Evolutionary conservation across 2,113 vertebrate species (phyloP).

Genomic region (Phylloscopus trochiloides): DNA sequence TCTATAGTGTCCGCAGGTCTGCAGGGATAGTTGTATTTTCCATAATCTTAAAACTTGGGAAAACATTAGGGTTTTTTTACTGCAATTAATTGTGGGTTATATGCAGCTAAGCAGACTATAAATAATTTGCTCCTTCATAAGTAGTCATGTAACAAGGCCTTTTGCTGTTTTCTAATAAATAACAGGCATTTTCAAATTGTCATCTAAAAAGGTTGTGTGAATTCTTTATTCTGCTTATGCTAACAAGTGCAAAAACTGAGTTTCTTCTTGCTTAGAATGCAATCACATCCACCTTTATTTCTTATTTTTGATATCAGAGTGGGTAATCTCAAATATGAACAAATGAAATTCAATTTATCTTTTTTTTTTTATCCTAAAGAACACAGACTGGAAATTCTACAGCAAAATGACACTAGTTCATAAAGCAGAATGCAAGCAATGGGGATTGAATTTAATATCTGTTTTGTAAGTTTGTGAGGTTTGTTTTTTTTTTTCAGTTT

Average conservation of each 20-base stretch:
- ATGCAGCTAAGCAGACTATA: not conserved
- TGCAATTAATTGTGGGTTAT: not conserved
- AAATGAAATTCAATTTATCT: not conserved
- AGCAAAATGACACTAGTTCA: not conserved
- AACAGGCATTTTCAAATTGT: not conserved
- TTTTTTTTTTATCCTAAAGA: not conserved
- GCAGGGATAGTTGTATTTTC: not conserved
- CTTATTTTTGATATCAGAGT: not conserved
- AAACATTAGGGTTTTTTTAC: not conserved
- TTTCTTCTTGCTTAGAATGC: not conserved
- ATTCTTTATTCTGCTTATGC: not conserved
- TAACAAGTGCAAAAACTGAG: not conserved
- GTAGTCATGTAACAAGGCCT: not conserved
- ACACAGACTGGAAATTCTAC: not conserved
- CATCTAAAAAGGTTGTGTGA: not conserved
- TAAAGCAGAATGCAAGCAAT: not conserved
- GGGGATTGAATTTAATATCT: not conserved
- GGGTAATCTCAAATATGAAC: not conserved
- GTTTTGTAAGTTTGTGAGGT: not conserved
- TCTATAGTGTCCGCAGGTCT: not conserved
- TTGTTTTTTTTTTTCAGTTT: not conserved
- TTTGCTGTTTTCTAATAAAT: not conserved
- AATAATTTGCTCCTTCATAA: not conserved
- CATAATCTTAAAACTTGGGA: not conserved
- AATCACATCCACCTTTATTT: not conserved